A percentile compares a stretch with the other conserved stretches of the same genome.
These are phyloP conservation scores for Scopus umbretta DNA, from an alignment of 2,113 vertebrate species.

Conservation along the genomic window DNA sequence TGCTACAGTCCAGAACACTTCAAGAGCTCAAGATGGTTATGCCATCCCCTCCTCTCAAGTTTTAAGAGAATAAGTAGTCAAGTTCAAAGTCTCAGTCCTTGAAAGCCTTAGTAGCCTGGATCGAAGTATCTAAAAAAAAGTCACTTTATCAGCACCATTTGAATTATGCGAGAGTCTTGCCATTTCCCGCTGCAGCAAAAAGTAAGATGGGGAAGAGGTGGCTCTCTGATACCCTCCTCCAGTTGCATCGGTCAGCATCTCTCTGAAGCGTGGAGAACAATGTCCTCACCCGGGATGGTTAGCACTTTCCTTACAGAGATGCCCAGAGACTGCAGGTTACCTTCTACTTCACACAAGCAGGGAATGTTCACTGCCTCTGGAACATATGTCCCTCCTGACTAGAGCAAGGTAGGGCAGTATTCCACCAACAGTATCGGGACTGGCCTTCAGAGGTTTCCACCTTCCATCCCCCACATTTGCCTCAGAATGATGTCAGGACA, in stretches of 20 bases:
- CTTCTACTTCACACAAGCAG: not conserved
- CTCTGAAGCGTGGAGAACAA: not conserved
- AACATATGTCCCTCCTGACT: not conserved
- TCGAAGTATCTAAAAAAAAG: not conserved
- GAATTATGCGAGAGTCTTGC: not conserved
- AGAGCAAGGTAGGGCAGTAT: not conserved
- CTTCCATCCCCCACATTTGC: not conserved
- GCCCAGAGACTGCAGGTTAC: not conserved
- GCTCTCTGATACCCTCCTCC: not conserved
- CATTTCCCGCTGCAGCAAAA: not conserved
- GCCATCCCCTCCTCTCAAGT: not conserved
- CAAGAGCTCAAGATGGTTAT: not conserved
- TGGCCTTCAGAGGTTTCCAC: not conserved
- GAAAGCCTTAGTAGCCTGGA: not conserved
- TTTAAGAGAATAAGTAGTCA: not conserved
- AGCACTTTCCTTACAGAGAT: not conserved
- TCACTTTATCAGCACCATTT: not conserved
- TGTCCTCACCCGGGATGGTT: not conserved
- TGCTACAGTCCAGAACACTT: not conserved
- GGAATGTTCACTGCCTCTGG: not conserved
- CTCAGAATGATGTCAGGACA: not conserved
- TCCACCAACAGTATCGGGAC: not conserved
- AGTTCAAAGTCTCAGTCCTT: not conserved
- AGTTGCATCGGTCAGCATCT: not conserved
- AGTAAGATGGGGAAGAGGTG: not conserved